Base-by-base conservation (phyloP, 2,113 vertebrate species). In the Colaptes auratus region DNA sequence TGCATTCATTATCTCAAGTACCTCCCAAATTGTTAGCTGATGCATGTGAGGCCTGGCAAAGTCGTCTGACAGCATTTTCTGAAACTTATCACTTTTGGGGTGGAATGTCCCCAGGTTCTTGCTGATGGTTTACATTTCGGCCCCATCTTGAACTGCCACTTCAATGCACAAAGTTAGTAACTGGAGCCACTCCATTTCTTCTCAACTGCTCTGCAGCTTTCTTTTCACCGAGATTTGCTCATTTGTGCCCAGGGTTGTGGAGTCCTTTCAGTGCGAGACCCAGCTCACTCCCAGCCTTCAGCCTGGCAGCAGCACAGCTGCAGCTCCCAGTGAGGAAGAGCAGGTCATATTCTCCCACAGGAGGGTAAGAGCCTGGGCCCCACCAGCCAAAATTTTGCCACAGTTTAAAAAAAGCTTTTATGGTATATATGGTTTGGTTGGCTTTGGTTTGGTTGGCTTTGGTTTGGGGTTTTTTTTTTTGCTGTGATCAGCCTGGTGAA, bases 1-100 rank as follows among this genome's bases (percentile, higher is more conserved):
- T 95, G 82, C 80, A 88, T 88, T 96, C 91, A 88, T 97, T 95
- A 91, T 66, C 85, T 91, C 64, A 71, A 46, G 94, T 95, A 95
- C 94, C 94, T 95, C 94, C 94, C 91, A 91, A 30, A 93, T 83
- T 3, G 30, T 53, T 0, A 9, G 42, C 65, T 65, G 53, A 44
- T 72, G 66, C 44, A 53, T 1, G 0, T 25, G n/a, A 52, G 71
- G 84, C 33, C 75, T 73, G 50, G 60, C 79, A 64, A 91, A 94
- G 82, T 7, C 44, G 61, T 86, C 82, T 75, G 76, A 72, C 88
- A 63, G 73, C 90, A 79, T 95, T 95, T 88, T 88, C 86, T 86
- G 58, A 66, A 78, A 28, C 48, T 67, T 84, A 63, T 58, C 58
- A n/a, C 27, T 75, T 76, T 71, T 30, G 2, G 15, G 50, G 59